Conservation (phyloP, 2,797 vertebrate species). For the Falco berigora region DNA sequence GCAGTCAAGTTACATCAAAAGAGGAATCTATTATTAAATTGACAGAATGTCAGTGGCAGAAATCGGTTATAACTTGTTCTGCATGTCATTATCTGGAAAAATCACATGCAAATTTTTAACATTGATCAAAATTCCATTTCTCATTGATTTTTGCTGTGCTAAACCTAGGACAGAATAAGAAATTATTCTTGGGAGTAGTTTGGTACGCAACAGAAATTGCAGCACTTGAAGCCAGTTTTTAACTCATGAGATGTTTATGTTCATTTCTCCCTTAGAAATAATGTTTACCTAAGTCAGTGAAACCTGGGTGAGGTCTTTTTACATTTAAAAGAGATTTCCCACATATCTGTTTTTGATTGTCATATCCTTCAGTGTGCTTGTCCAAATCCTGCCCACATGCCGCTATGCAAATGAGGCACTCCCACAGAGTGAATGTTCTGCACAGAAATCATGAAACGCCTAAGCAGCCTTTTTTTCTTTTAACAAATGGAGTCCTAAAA, state of each 20-base stretch:
- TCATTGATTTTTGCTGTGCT: constrained; percentile 39
- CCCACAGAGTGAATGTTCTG: constrained; percentile 61
- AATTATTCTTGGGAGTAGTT: neutral
- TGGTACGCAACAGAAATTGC: neutral
- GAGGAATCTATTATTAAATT: constrained; percentile 63
- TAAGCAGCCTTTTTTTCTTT: neutral
- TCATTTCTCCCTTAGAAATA: neutral
- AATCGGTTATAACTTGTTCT: constrained; percentile 55
- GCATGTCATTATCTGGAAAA: constrained; percentile 58
- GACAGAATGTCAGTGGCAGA: constrained; percentile 54
- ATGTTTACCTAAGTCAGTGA: constrained; percentile 4
- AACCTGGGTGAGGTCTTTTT: constrained; percentile 22
- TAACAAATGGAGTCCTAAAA: constrained; percentile 19
- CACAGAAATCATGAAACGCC: constrained; percentile 51
- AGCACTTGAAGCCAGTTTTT: neutral
- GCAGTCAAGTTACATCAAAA: constrained; percentile 57
- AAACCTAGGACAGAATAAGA: constrained; percentile 37
- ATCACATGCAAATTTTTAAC: constrained; percentile 48
- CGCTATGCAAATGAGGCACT: constrained; percentile 61
- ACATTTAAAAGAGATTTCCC: constrained; percentile 60
- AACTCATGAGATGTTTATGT: neutral
- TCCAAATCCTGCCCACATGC: constrained; percentile 65
- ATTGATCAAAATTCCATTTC: constrained; percentile 51
- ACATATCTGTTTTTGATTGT: constrained; percentile 56
- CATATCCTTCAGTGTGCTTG: constrained; percentile 43